Base-by-base conservation (phyloP, 2,113 vertebrate species). In the Nannobrachium achirus region DNA sequence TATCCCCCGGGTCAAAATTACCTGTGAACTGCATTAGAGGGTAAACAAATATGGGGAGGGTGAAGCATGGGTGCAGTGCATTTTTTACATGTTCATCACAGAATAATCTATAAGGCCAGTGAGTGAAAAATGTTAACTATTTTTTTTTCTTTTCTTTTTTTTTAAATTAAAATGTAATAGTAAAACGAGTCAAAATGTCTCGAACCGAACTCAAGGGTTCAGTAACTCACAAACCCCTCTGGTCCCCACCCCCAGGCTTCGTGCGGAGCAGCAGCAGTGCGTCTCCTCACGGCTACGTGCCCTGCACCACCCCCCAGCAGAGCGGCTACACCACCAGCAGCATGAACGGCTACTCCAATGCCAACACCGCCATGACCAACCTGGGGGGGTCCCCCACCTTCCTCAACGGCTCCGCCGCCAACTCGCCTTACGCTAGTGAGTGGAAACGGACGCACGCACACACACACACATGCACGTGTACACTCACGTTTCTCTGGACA, bases 381-480 rank as follows among this genome's bases (percentile, higher is more conserved):
- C 86, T 99, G 90, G 95, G 95, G 0, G 96, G 96, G 76, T 99
- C 98, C 61, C 98, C 97, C 52, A 95, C 95, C 69, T 99, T 99
- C 92, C 94, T 98, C 89, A 99, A 99, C 2, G 96, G 97, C 88
- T 98, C 97, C 8, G 96, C 97, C 71, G 96, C 97, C 93, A 99
- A 98, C 92, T 99, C 98, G 50, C 98, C 98, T 88, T 99, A 99
- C 77, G 97, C 97, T 91, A 99, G 98, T 99, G 89, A 96, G 98
- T 96, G 6, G 25, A 48, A 48, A 48, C 14, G 13, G 10, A 48
- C 45, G 3, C 7, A 18, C 38, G 48, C 38, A 39, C 8, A 2
- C 6, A 13, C 46, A 64, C 33, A 50, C 14, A 13, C 6, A 41
- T 16, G 10, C 16, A 11, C 8, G 18, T 9, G 20, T 7, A 3